phyloP scores from a whole-genome alignment of 2,888 invertebrate genomes.

The Bedellia somnulentella region DNA sequence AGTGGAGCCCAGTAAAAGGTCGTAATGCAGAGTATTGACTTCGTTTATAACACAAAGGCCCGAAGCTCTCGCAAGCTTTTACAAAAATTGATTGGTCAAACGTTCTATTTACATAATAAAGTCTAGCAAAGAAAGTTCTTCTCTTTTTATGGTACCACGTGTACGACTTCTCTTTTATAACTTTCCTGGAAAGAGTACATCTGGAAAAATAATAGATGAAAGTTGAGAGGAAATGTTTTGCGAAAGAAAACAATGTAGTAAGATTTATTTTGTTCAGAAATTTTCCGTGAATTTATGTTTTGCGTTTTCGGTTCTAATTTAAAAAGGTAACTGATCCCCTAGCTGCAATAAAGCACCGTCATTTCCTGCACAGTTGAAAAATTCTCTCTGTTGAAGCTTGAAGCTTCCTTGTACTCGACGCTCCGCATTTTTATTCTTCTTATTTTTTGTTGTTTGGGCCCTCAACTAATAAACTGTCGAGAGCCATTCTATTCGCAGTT shows the following conservation, averaged over 20 bases:
- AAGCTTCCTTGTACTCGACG: conserved; percentile 8
- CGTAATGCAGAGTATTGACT: conserved; percentile 24
- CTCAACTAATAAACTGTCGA: conserved; percentile 10
- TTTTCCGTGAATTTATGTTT: too few species aligned
- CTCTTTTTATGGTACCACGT: too few species aligned
- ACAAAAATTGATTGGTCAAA: conserved; percentile 16
- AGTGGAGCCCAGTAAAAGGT: conserved; percentile 22
- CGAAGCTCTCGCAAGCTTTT: conserved; percentile 18
- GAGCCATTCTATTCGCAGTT: conserved; percentile 8
- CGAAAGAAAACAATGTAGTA: too few species aligned
- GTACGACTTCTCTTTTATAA: too few species aligned
- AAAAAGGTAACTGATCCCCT: conserved; percentile 3
- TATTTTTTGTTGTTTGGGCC: conserved; percentile 13
- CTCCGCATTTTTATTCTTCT: conserved; percentile 11
- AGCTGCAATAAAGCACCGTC: conserved; percentile 1
- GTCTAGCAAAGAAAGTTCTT: too few species aligned
- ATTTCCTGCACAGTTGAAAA: conserved; percentile 8
- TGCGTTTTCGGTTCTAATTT: background rate
- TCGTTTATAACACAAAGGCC: conserved; percentile 26
- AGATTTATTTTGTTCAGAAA: conserved; percentile 2
- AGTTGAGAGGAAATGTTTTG: too few species aligned
- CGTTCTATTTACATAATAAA: too few species aligned
- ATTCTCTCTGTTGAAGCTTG: conserved; percentile 8
- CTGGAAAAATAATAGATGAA: too few species aligned
- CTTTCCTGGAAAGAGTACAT: too few species aligned